Base-by-base conservation (phyloP, 2,797 vertebrate species). In the Cyclura pinguis region DNA sequence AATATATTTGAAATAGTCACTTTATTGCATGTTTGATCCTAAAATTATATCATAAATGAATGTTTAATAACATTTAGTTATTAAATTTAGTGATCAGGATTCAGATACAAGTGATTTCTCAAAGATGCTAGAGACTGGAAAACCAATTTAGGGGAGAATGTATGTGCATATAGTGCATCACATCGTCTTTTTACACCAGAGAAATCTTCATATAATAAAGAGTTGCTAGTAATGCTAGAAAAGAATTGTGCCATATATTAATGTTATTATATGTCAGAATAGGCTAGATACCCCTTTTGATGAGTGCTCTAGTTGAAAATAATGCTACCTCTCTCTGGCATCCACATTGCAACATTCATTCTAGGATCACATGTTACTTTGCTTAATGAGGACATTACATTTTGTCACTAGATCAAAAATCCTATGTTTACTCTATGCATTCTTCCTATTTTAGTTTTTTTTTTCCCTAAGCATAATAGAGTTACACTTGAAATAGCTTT, bases 401-500 rank as follows among this genome's bases (percentile, higher is more conserved):
- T 87, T 90, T 85, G 92, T 95, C 93, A 91, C 89, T 94, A 94
- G 90, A 90, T 47, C 89, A 94, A 91, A 94, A 93, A 91, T 1
- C 4, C 72, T 87, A 50, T 84, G 91, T 20, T 94, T 96, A 93
- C 91, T 89, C 90, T 85, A 67, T 82, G 87, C 93, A 59, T 90
- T 62, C 88, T 76, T 0, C 18, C 20, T 89, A 47, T 88, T 94
- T 88, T 84, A 93, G 78, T 35, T 84, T 91, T 89, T 87, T 16
- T 29, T 27, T 24, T 27, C 10, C 62, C 67, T 73, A 78, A 91
- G 35, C 73, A 86, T n/a, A 85, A 83, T 92, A 92, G 95, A 94
- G 95, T 94, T 95, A 90, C 87, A 72, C 27, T 91, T n/a, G 80
- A 91, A 92, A 89, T 95, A 92, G 86, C 96, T 94, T 81, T 91